Percentiles rank a stretch among this genome's conserved stretches.
phyloP scores from a whole-genome alignment of 92 coral and sea anemone species.

The Umimayanthus kanabou region DNA sequence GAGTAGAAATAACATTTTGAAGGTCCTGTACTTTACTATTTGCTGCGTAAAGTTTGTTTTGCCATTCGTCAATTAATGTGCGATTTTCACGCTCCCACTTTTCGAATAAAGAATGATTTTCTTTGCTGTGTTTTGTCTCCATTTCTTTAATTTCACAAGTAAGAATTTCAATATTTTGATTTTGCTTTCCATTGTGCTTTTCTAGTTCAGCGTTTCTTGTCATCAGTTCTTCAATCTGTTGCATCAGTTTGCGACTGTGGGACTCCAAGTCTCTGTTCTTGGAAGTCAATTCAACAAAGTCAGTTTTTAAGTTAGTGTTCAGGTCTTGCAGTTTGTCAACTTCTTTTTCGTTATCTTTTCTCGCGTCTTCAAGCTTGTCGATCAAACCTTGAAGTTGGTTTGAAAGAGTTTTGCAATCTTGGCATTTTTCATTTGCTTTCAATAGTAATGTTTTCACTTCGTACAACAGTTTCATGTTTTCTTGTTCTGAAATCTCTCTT shows the following conservation, averaged over 20 bases:
- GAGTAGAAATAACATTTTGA: neutral
- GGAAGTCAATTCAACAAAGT: neutral
- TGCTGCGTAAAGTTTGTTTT: neutral
- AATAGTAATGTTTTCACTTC: slow-evolving; percentile 8
- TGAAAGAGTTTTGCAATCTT: neutral
- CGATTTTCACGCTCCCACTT: neutral
- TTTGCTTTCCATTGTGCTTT: neutral
- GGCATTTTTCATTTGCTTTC: slow-evolving; percentile 9
- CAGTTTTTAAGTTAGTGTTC: neutral
- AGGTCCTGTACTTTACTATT: neutral
- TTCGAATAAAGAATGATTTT: neutral
- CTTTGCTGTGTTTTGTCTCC: slow-evolving; percentile 5
- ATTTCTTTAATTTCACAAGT: neutral
- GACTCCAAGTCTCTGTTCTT: neutral
- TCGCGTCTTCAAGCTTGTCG: neutral
- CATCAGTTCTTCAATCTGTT: neutral
- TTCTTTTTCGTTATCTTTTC: neutral
- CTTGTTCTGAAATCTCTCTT: slow-evolving; percentile 10
- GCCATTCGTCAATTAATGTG: neutral
- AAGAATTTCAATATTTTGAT: neutral
- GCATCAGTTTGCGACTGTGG: neutral
- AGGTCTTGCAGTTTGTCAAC: neutral
- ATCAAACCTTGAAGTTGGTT: neutral
- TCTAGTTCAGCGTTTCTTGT: neutral
- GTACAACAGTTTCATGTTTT: neutral